Percentiles rank a stretch among this genome's conserved stretches.
Evolutionary conservation across 2,888 invertebrate genomes (phyloP).

Genomic region (Cantharis lateralis): DNA sequence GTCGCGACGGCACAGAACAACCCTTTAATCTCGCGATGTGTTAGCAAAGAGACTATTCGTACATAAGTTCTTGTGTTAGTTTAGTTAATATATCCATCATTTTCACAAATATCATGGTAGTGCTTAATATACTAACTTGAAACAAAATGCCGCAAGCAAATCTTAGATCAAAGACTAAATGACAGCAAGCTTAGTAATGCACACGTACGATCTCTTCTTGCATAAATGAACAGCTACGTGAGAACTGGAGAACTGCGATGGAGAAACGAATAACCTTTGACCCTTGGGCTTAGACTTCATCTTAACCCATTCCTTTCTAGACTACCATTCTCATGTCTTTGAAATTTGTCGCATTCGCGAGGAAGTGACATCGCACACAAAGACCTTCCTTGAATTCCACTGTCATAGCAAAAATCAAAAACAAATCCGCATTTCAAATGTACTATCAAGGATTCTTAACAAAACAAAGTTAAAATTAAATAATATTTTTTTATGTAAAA

Average conservation of each 20-base stretch:
- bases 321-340: constrained; percentile 13
- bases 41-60: background rate
- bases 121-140: constrained; percentile 3
- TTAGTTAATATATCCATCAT: constrained; percentile 22
- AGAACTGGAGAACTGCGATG: constrained; percentile 36
- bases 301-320: constrained; percentile 15
- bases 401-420: background rate
- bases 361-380: background rate
- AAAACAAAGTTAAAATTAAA: background rate
- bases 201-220: constrained; percentile 22
- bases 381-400: background rate
- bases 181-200: constrained; percentile 8
- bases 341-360: constrained; percentile 11
- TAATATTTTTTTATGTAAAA: background rate
- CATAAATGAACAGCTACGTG: constrained; percentile 32
- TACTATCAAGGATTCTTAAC: background rate
- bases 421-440: background rate
- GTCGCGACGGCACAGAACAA: background rate
- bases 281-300: constrained; percentile 19
- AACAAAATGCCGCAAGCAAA: constrained; percentile 22
- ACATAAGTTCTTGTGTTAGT: background rate
- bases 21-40: background rate
- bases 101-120: constrained; percentile 14
- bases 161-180: constrained; percentile 20
- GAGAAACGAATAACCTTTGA: constrained; percentile 28